Conservation (phyloP, 1,140 invertebrate species). For the Hetaerina americana region DNA sequence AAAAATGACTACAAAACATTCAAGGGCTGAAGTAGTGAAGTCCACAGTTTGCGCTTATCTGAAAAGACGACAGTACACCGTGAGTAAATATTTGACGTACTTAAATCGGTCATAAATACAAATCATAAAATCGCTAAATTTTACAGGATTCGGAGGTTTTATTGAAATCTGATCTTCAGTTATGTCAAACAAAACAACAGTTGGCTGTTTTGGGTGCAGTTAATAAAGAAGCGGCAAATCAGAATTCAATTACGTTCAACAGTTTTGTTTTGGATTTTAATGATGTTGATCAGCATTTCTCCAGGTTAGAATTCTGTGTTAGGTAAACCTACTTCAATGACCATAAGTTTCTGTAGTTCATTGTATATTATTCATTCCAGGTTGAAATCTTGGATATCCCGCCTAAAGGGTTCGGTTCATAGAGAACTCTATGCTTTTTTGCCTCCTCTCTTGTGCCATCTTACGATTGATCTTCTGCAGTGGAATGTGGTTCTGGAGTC, state of each 20-base stretch:
- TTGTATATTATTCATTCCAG: not conserved
- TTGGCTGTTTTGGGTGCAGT: constrained; percentile 27
- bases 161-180: constrained; percentile 25
- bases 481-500: not conserved
- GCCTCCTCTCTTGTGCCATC: not conserved
- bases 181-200: constrained; percentile 26
- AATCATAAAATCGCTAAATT: not conserved
- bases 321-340: too few relatives aligned
- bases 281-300: not conserved
- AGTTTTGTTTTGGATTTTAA: constrained; percentile 18
- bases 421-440: not conserved
- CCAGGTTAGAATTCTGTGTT: not conserved
- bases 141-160: constrained; percentile 24
- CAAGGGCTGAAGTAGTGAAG: constrained; percentile 30
- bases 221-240: constrained; percentile 24
- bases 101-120: not conserved
- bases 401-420: not conserved
- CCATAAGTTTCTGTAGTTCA: too few relatives aligned
- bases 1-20: too few relatives aligned
- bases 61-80: constrained; percentile 33
- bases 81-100: constrained; percentile 10
- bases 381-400: not conserved
- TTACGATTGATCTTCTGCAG: not conserved
- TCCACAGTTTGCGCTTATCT: constrained; percentile 33
- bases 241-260: constrained; percentile 26